Evolutionary conservation across 2,797 vertebrate genomes (phyloP).

Genomic region (Aplochiton taeniatus): DNA sequence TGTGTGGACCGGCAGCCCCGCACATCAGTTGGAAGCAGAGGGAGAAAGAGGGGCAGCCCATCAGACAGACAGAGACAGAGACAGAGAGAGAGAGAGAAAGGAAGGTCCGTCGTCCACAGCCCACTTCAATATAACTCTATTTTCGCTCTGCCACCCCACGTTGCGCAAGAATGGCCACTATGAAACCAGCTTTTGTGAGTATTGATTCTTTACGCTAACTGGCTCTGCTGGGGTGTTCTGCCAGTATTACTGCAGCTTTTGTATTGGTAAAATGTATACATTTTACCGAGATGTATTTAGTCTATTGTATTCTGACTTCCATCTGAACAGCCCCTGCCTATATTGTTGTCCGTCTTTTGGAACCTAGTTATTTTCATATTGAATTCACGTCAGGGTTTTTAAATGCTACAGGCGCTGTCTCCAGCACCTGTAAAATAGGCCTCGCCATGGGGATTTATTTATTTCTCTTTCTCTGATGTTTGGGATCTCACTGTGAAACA

Average conservation of each 20-base stretch:
- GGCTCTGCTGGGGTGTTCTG: conserved; percentile 31
- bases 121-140: conserved; percentile 38
- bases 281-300: too few species aligned
- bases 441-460: not conserved
- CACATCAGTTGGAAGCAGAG: conserved; percentile 45
- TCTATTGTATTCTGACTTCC: too few species aligned
- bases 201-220: conserved; percentile 57
- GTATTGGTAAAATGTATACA: too few species aligned
- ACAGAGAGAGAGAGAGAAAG: conserved; percentile 32
- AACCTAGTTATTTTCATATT: conserved; percentile 16
- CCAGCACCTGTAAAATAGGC: not conserved
- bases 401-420: conserved; percentile 15
- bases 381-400: conserved; percentile 32
- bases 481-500: too few species aligned
- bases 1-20: conserved; percentile 61
- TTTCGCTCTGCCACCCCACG: conserved; percentile 32
- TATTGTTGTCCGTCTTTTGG: not conserved
- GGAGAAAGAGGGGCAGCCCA: conserved; percentile 20
- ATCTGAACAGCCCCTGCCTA: not conserved
- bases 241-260: conserved; percentile 39
- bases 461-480: conserved; percentile 7
- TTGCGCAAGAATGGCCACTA: conserved; percentile 55
- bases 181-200: conserved; percentile 81
- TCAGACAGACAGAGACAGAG: conserved; percentile 19
- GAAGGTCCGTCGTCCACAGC: conserved; percentile 47